Evolutionary conservation across 2,888 invertebrate species (phyloP), one percentile per base, ranked within the genome.

Genomic region (Eupithecia insigniata): DNA sequence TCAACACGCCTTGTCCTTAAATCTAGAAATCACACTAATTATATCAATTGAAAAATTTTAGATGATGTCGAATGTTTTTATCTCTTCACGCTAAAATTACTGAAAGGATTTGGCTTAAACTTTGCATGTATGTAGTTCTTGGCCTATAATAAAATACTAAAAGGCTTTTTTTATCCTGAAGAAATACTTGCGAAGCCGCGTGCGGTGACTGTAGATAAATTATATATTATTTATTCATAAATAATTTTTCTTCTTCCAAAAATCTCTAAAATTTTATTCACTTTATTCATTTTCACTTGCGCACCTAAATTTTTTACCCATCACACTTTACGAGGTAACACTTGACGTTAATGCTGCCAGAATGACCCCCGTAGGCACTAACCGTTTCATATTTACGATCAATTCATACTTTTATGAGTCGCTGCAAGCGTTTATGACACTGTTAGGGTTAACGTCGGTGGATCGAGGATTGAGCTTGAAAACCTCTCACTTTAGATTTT

Each of bases 351-450:
- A 74, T 75, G 67, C 16, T 26, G 46, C 26, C 68, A 22, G 76
- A 82, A 84, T 83, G 83, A 81, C 82, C 73, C 79, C 79, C 82
- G 51, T 51, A 79, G 80, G 58, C 62, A 51, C 43, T 69, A 81
- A 82, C 30, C 82, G 82, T 82, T 86, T 82, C 79, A 82, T 85
- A 83, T 88, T 89, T 87, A 89, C 83, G 86, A 87, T 71, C 84
- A 79, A 82, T 87, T 85, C 72, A 84, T 84, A 84, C 84, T 77
- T 77, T 76, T 76, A 77, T 68, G 74, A 46, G 62, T 66, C 68
- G 70, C 71, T 75, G 75, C 55, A 71, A 72, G 36, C 71, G 58
- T 77, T 78, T 77, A 79, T 71, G 77, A 79, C 67, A 73, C 75
- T 76, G 76, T 75, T 77, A 75, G 72, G 60, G 71, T 72, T 69